Evolutionary conservation across 2,113 vertebrate species (phyloP).

Genomic region (Psophia crepitans): DNA sequence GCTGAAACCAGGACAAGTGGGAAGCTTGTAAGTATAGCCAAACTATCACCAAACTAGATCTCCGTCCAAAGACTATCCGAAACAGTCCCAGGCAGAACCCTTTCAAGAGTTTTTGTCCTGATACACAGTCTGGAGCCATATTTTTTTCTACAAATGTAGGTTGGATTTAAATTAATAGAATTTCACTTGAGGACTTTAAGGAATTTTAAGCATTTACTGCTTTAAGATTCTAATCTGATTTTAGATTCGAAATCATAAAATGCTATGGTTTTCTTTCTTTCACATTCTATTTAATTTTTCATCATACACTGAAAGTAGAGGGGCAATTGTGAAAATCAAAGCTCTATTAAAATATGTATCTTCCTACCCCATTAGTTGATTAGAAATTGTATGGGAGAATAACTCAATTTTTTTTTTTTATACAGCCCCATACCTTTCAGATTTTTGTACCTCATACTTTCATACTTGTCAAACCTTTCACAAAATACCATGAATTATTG

Average conservation of each 20-base stretch:
- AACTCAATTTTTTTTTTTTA: not conserved
- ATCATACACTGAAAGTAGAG: not conserved
- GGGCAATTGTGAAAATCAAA: not conserved
- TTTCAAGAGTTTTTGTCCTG: not conserved
- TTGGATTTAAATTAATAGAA: not conserved
- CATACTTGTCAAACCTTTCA: not conserved
- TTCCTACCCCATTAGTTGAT: not conserved
- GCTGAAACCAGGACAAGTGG: no score
- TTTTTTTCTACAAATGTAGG: not conserved
- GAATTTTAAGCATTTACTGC: not conserved
- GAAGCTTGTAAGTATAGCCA: no score
- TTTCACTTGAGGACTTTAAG: not conserved
- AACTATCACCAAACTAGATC: not conserved
- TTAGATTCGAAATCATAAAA: not conserved
- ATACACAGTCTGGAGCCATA: not conserved
- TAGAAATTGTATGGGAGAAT: not conserved
- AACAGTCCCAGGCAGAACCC: not conserved
- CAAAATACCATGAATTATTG: not conserved
- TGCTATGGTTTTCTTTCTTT: not conserved
- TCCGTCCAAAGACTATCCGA: not conserved
- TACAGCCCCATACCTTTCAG: not conserved
- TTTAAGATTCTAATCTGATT: not conserved
- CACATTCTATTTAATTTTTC: not conserved
- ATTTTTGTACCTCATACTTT: not conserved
- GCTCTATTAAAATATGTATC: not conserved